phyloP scores from a whole-genome alignment of 2,888 invertebrate genomes.

The Silvanus unidentatus region DNA sequence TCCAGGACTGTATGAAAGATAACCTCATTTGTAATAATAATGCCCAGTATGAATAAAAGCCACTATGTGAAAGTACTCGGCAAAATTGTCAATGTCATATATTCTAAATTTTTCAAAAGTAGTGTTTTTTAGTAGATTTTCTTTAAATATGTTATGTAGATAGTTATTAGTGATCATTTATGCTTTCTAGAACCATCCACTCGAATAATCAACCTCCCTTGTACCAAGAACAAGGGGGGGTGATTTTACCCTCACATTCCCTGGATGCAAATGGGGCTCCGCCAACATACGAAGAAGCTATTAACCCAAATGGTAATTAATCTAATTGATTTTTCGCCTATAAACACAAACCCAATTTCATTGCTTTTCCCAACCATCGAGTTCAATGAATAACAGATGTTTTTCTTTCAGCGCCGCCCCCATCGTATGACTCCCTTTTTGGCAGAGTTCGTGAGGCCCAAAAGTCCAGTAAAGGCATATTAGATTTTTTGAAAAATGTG shows the following conservation, averaged over 20 bases:
- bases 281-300: constrained; percentile 58
- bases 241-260: constrained; percentile 19
- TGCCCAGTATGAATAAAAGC: no score
- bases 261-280: constrained; percentile 45
- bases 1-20: no score
- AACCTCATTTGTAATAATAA: no score
- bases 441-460: constrained; percentile 58
- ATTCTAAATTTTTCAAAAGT: no score
- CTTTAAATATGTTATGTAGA: no score
- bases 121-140: no score
- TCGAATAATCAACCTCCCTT: constrained; percentile 20
- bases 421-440: constrained; percentile 62
- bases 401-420: constrained; percentile 53
- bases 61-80: no score
- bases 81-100: no score
- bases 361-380: background rate
- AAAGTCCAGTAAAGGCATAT: constrained; percentile 53
- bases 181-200: no score
- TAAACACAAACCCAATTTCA: no score
- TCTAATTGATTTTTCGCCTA: background rate
- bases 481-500: constrained; percentile 58
- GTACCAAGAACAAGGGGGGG: constrained; percentile 25
- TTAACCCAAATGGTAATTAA: constrained; percentile 53
- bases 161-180: no score
- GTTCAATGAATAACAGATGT: background rate